Evolutionary conservation across 2,888 invertebrate genomes (phyloP), one percentile per base, ranked within the genome.

Genomic region (Argyresthia albistria): DNA sequence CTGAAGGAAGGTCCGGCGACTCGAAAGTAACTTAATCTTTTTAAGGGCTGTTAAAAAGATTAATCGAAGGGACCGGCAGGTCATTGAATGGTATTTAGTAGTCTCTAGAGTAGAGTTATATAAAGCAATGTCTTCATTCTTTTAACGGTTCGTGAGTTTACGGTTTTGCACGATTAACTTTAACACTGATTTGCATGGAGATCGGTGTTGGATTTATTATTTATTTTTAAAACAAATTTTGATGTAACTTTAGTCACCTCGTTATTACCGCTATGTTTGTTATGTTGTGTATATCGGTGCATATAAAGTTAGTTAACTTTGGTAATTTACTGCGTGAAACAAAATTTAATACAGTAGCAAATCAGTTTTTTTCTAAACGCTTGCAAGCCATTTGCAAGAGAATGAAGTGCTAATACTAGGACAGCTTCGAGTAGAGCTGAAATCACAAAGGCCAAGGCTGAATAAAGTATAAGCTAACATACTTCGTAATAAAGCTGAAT

Each of bases 31-130:
- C 58, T 63, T 65, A 65, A 68, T 67, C 67, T 65, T 63, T 64
- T 63, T 64, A 68, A 65, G 63, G 76, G 76, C 68, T 72, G 76
- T 79, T 76, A 76, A 73, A 70, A 71, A 76, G 78, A 79, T 79
- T 77, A 75, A 79, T 78, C 70, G 71, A 67, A 71, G 69, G 73
- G 72, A 65, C 71, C 63, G 67, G 62, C 61, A 62, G 72, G 69
- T 68, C 72, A 76, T 74, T 70, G 72, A 67, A 63, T 71, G 65
- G 68, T 74, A 73, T 77, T 79, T 76, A 77, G 73, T 68, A 66
- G 69, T 64, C 74, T 73, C 70, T 54, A 62, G 73, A 73, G 73
- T 54, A 62, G 73, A 73, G 73, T 58, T 67, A 65, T 65, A 65
- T 69, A 65, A 60, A 59, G 59, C 51, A 45, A 48, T 50, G 53